Evolutionary conservation across 2,113 vertebrate genomes (phyloP).

Genomic region (Dissostichus mawsoni): DNA sequence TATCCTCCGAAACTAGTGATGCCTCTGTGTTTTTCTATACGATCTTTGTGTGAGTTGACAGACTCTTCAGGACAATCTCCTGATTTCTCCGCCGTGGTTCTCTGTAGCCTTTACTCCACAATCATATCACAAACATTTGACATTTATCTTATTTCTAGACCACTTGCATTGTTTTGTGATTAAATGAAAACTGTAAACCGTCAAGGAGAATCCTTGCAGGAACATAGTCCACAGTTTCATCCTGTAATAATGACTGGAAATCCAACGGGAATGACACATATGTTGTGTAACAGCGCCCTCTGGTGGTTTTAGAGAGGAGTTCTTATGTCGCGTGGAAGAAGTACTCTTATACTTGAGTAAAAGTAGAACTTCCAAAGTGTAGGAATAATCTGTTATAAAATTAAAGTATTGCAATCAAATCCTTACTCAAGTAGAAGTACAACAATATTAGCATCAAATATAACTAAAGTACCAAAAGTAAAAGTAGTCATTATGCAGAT

Average conservation of each 20-base stretch:
- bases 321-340: no score
- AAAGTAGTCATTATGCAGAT: no score
- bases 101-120: neutral
- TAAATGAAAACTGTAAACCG: neutral
- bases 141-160: rapidly evolving
- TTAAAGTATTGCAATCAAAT: no score
- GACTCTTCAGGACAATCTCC: constrained; percentile 41
- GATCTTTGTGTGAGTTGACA: constrained; percentile 64
- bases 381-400: no score
- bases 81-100: neutral
- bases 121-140: neutral
- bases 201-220: constrained; percentile 36
- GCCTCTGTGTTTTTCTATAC: neutral
- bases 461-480: no score
- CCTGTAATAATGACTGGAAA: constrained; percentile 28
- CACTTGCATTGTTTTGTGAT: neutral
- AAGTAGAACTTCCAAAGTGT: no score
- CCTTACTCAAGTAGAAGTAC: no score
- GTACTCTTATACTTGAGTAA: no score
- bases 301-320: neutral
- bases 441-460: no score
- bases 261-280: neutral
- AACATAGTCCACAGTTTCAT: constrained; percentile 27
- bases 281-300: constrained; percentile 43
- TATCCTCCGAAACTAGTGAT: neutral